A percentile compares a stretch with the other conserved stretches of the same genome.
Evolutionary conservation across 1,140 invertebrate genomes (phyloP).

Genomic region (Pogonomyrmex barbatus): DNA sequence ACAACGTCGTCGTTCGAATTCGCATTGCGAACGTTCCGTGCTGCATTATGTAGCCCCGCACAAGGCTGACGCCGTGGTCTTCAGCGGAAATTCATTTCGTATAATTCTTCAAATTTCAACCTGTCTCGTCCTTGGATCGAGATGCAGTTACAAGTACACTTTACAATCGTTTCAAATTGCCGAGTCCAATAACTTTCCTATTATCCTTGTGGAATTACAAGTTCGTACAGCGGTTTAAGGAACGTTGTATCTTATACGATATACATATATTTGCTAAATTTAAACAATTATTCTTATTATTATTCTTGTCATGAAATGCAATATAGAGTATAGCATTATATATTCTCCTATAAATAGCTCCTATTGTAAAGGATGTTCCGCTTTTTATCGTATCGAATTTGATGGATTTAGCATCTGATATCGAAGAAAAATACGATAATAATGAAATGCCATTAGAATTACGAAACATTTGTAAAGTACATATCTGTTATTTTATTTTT

Average conservation of each 20-base stretch:
- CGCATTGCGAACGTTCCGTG: background rate
- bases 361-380: background rate
- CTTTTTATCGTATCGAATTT: background rate
- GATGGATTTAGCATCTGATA: background rate
- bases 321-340: background rate
- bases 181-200: background rate
- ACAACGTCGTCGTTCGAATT: conserved; percentile 33
- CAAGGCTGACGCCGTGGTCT: conserved; percentile 14
- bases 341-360: background rate
- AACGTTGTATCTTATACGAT: background rate
- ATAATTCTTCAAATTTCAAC: conserved; percentile 42
- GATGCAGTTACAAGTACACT: background rate
- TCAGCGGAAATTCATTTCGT: conserved; percentile 18
- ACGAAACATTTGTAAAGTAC: background rate
- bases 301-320: background rate
- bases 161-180: background rate
- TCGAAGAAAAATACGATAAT: background rate
- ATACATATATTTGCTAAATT: background rate
- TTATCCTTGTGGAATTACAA: background rate
- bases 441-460: background rate
- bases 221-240: background rate
- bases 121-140: background rate
- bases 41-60: conserved; percentile 21
- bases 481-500: background rate
- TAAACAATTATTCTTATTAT: background rate